Evolutionary conservation across 2,113 vertebrate species (phyloP).

Genomic region (Equus quagga): DNA sequence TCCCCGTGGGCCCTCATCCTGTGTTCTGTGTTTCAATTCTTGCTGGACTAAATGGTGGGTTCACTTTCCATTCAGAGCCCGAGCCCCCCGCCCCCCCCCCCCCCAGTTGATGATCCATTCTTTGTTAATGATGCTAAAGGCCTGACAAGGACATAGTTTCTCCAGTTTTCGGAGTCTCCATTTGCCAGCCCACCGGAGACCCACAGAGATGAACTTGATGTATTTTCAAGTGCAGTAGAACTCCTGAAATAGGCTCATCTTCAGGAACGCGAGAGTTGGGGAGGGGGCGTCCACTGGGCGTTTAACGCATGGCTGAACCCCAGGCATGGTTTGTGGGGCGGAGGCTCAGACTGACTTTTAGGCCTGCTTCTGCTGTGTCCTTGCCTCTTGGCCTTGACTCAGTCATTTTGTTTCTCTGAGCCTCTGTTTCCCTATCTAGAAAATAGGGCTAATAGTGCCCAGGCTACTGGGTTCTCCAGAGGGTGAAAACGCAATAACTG

Average conservation of each 20-base stretch:
- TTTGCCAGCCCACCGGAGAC: not conserved
- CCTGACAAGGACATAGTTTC: rapidly evolving
- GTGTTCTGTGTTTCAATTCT: not conserved
- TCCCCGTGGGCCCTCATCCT: rapidly evolving
- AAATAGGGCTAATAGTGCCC: not conserved
- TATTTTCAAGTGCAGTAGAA: not conserved
- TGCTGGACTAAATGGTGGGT: not conserved
- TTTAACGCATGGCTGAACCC: rapidly evolving
- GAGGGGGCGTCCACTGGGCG: not conserved
- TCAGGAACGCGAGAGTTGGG: not conserved
- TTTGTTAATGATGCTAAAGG: not conserved
- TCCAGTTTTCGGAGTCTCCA: not conserved
- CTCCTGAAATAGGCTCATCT: not conserved
- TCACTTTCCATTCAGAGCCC: not conserved
- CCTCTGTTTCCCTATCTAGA: not conserved
- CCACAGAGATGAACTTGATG: not conserved
- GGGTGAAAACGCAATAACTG: not conserved
- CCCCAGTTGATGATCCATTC: rapidly evolving
- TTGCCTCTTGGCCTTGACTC: not conserved
- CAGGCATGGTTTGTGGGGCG: no score
- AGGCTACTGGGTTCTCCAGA: not conserved
- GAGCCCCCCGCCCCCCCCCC: rapidly evolving
- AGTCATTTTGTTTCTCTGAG: not conserved
- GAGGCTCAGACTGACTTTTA: not conserved
- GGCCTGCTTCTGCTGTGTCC: not conserved